These are phyloP conservation scores for Pelochelys cantorii DNA, from an alignment of 2,797 vertebrate genomes.

Conservation along the genomic window DNA sequence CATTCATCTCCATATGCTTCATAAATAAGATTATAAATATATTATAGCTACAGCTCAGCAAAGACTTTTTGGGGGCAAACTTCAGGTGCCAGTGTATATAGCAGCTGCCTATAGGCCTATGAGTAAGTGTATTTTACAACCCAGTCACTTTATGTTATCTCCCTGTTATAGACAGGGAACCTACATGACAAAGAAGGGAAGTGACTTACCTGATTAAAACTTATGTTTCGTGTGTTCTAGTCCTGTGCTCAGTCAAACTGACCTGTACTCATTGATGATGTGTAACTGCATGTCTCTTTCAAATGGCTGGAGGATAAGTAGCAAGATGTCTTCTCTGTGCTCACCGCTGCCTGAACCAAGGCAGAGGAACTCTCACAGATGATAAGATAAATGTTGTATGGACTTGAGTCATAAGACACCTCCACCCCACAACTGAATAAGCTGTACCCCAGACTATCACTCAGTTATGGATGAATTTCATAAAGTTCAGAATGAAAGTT, in stretches of 20 bases:
- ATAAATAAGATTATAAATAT: neutral
- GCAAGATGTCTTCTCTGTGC: neutral
- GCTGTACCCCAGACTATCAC: neutral
- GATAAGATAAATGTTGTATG: neutral
- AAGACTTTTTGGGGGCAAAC: neutral
- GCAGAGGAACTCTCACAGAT: neutral
- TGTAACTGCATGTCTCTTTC: neutral
- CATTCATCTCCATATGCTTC: neutral
- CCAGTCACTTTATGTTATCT: neutral
- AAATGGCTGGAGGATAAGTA: neutral
- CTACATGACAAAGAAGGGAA: neutral
- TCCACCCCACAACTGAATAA: neutral
- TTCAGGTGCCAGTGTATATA: neutral
- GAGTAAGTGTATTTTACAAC: neutral
- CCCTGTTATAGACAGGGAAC: neutral
- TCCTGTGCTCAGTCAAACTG: neutral
- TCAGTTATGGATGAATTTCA: neutral
- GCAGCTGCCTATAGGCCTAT: neutral
- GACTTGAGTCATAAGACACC: neutral
- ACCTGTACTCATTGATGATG: neutral
- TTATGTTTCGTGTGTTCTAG: neutral
- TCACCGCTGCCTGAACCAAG: neutral
- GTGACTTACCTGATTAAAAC: neutral
- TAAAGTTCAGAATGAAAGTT: neutral
- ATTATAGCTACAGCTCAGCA: neutral